Percentiles rank a stretch among this genome's conserved stretches.
Evolutionary conservation across 2,113 vertebrate species (phyloP).

Genomic region (Martes martes): DNA sequence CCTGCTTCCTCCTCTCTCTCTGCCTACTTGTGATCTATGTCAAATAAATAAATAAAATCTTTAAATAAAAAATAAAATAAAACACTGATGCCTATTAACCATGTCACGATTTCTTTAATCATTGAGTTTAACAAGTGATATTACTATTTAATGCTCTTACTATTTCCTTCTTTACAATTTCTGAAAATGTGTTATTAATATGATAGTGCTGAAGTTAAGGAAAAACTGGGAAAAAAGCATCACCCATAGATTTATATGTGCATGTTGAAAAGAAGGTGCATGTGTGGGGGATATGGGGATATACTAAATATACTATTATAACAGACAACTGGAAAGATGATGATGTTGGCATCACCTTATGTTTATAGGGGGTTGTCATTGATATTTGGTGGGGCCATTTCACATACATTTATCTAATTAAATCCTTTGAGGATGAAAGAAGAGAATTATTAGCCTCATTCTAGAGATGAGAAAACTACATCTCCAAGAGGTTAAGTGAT

Average conservation of each 20-base stretch:
- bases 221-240: neutral
- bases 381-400: neutral
- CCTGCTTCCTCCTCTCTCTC: too few relatives aligned
- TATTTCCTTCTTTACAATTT: neutral
- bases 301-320: neutral
- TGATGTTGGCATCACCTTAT: neutral
- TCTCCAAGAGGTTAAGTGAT: neutral
- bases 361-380: neutral
- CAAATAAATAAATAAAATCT: neutral
- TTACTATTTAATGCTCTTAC: neutral
- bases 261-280: neutral
- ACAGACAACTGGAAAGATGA: neutral
- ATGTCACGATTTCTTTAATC: neutral
- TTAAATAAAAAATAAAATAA: neutral
- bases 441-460: neutral
- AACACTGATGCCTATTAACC: neutral
- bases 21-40: too few relatives aligned
- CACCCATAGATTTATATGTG: neutral
- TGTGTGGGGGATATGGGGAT: neutral
- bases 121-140: neutral
- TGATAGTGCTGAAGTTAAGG: neutral
- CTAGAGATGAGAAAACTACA: neutral
- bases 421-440: neutral
- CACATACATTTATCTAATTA: neutral
- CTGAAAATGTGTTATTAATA: neutral